Evolutionary conservation across 2,888 invertebrate genomes (phyloP).

Genomic region (Cosmopolites sordidus): DNA sequence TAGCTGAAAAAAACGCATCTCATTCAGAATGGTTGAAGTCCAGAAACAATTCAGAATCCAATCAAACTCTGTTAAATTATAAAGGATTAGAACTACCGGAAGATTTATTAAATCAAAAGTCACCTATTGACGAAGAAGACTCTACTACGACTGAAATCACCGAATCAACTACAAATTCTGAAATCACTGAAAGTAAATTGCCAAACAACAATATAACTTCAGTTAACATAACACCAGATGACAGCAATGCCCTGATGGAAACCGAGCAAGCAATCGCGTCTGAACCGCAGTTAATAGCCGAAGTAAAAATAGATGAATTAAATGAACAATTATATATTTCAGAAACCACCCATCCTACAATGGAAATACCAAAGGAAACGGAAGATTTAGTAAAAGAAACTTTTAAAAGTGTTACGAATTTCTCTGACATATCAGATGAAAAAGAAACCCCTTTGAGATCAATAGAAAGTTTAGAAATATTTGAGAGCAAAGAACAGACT

Average conservation of each 20-base stretch:
- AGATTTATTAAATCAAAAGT: constrained; percentile 34
- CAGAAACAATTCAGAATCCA: constrained; percentile 3
- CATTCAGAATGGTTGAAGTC: constrained; percentile 42
- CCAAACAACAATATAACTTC: not conserved
- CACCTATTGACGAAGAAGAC: constrained; percentile 34
- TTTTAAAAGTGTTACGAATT: not conserved
- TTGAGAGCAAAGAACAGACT: constrained; percentile 41
- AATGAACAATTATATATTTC: not conserved
- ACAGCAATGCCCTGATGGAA: not conserved
- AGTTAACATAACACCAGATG: not conserved
- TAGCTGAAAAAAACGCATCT: constrained; percentile 32
- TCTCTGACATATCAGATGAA: constrained; percentile 4
- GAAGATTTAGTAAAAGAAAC: constrained; percentile 2
- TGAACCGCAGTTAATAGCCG: constrained; percentile 4
- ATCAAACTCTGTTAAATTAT: constrained; percentile 31
- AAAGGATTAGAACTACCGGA: constrained; percentile 37
- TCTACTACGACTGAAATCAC: constrained; percentile 21
- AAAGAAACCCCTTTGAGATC: constrained; percentile 18
- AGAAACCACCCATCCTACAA: not conserved
- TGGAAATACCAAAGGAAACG: not conserved
- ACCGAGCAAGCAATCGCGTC: not conserved
- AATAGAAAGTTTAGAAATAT: constrained; percentile 37
- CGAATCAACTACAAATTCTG: not conserved
- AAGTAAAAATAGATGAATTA: constrained; percentile 8
- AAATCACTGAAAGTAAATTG: not conserved